Percentiles rank a stretch among this genome's conserved stretches.
Evolutionary conservation across 2,113 vertebrate species (phyloP).

Genomic region (Colaptes auratus): DNA sequence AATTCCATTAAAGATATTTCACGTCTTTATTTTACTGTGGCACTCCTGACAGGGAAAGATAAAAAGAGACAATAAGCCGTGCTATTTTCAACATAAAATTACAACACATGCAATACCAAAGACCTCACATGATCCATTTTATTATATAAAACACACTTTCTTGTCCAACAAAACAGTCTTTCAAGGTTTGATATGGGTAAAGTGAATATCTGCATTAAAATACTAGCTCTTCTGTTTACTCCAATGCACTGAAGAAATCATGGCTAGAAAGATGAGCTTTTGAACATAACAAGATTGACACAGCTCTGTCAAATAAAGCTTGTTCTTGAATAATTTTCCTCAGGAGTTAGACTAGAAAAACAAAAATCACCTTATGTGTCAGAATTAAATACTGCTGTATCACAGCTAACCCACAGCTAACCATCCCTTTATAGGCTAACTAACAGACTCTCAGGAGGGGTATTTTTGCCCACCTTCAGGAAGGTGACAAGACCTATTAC

Average conservation of each 20-base stretch:
- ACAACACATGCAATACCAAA: background rate
- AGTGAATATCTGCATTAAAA: background rate
- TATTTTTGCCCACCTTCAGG: background rate
- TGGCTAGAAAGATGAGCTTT: background rate
- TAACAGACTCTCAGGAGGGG: background rate
- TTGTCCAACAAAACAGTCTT: background rate
- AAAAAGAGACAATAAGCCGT: background rate
- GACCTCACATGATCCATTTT: background rate
- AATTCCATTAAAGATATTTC: conserved; percentile 11
- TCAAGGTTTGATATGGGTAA: background rate
- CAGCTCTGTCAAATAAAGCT: background rate
- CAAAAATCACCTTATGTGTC: background rate
- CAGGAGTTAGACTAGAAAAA: background rate
- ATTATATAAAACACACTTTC: background rate
- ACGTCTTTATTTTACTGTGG: background rate
- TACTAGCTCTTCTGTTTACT: background rate
- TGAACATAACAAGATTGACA: background rate
- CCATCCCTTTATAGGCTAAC: background rate
- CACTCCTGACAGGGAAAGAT: background rate
- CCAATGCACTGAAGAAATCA: background rate
- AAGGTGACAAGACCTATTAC: background rate
- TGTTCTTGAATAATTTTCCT: background rate
- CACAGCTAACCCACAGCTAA: background rate
- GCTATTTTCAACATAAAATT: background rate
- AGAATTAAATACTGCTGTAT: background rate